Base-by-base conservation (phyloP, 2,888 invertebrate species). In the Conistra vaccinii region DNA sequence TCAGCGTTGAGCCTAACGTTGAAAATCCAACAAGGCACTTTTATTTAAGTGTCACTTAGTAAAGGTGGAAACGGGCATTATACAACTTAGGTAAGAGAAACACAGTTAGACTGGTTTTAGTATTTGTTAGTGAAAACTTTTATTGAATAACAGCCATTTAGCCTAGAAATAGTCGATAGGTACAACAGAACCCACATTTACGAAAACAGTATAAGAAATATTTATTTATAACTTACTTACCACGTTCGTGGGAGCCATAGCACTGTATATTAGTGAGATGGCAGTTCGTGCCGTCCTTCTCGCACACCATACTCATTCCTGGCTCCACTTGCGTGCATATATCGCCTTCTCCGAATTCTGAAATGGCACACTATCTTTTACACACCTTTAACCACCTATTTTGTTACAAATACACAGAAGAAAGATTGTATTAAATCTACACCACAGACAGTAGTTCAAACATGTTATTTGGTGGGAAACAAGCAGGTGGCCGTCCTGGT, bases 261-360 rank as follows among this genome's bases (percentile, higher is more conserved):
- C 96, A 95, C 63, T 93, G 91, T 70, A 92, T 86, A 65, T 93
- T 93, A 29, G 92, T 91, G 81, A 94, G 87, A 78, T 93, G 94
- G 75, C 96, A 96, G 80, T 93, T 94, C 26, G 87, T 91, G 57
- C 94, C 94, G 42, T 93, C 95, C 81, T 91, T 92, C 57, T 94
- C 94, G 76, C 96, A 96, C 79, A 94, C 93, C 93, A 95, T 92
- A 70, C 92, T 93, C 78, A 94, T 87, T 0, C 93, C 93, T 0
- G 94, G 91, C 79, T 95, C 93, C 14, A 94, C 90, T 78, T 94
- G 92, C 0, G 94, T 92, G 73, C 96, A 95, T 53, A 94, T 86
- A 29, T 94, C 94, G 2, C 90, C 90, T 26, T 92, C 92, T 0
- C 84, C 85, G 32, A 90, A 87, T 53, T 93, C 95, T 94, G 84